A percentile compares a stretch with the other conserved stretches of the same genome.
These are phyloP conservation scores for Eriosoma lanigerum DNA, from an alignment of 1,140 invertebrate species.

Conservation along the genomic window DNA sequence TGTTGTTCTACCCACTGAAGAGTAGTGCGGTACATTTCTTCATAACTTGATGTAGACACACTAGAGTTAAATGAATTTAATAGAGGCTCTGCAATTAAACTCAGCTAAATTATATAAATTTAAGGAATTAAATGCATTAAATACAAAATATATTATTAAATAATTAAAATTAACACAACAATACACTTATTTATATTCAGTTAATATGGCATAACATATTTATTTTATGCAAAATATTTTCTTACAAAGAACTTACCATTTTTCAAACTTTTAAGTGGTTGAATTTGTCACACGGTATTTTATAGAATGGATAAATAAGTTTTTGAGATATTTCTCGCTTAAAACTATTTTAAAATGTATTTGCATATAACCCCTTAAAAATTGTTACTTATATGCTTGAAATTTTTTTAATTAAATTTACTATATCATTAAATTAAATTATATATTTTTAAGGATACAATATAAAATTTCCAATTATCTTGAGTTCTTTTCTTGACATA, in stretches of 20 bases:
- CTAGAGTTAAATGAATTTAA: slow-evolving; percentile 86
- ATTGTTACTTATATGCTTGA: no score
- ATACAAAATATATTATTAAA: neutral
- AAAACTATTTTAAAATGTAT: no score
- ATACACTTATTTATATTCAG: neutral
- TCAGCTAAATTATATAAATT: slow-evolving; percentile 70
- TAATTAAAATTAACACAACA: neutral
- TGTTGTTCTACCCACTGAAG: slow-evolving; percentile 94
- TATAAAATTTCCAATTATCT: slow-evolving; percentile 98
- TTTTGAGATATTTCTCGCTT: no score
- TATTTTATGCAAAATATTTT: no score
- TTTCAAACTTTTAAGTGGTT: no score
- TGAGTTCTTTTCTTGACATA: slow-evolving; percentile 84
- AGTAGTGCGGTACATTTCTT: slow-evolving; percentile 89
- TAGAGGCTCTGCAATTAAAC: slow-evolving; percentile 83
- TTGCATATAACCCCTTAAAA: no score
- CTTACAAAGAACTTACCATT: no score
- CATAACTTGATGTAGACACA: slow-evolving; percentile 86
- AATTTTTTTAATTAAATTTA: no score
- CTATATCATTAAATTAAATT: no score
- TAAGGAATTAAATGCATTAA: neutral
- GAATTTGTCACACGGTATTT: no score
- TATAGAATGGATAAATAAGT: no score
- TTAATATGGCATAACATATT: no score
- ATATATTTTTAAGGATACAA: slow-evolving; percentile 91